phyloP scores from a whole-genome alignment of 2,888 invertebrate species.

The Trypoxylon attenuatum region DNA sequence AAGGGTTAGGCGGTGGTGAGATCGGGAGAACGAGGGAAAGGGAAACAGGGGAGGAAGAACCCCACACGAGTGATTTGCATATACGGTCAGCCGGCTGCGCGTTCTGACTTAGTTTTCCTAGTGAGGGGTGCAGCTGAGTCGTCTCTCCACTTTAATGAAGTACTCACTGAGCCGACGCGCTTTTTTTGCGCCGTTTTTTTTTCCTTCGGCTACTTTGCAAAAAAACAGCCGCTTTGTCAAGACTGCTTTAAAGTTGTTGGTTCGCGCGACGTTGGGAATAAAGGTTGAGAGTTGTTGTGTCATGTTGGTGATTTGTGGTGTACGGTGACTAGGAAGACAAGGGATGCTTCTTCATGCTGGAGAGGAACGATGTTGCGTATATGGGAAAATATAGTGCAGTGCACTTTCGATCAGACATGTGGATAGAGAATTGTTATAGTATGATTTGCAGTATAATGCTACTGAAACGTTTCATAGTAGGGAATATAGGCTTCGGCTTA shows the following conservation, averaged over 20 bases:
- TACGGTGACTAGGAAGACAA: background rate
- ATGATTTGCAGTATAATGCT: too few relatives aligned
- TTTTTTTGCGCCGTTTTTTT: slow-evolving; percentile 3
- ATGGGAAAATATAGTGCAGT: too few relatives aligned
- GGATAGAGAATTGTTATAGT: too few relatives aligned
- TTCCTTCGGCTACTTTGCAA: slow-evolving; percentile 1
- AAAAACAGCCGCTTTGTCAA: background rate
- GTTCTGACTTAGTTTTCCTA: slow-evolving; percentile 62
- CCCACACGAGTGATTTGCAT: slow-evolving; percentile 64
- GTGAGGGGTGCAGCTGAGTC: slow-evolving; percentile 54
- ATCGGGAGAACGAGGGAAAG: background rate
- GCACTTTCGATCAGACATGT: too few relatives aligned
- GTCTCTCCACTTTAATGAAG: slow-evolving; percentile 59
- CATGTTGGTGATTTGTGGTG: slow-evolving; percentile 2
- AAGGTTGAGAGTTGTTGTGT: slow-evolving; percentile 13
- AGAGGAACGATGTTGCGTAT: too few relatives aligned
- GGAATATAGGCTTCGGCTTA: too few relatives aligned
- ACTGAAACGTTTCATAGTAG: too few relatives aligned
- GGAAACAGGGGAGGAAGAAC: slow-evolving; percentile 23
- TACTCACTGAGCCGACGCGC: slow-evolving; percentile 29
- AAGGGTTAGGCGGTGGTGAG: too few relatives aligned
- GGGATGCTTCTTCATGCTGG: too few relatives aligned
- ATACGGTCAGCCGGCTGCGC: slow-evolving; percentile 62
- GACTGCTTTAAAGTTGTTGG: slow-evolving; percentile 5
- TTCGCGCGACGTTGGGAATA: background rate